These are phyloP conservation scores for Sesia apiformis DNA, from an alignment of 2,888 invertebrate genomes.

Conservation along the genomic window DNA sequence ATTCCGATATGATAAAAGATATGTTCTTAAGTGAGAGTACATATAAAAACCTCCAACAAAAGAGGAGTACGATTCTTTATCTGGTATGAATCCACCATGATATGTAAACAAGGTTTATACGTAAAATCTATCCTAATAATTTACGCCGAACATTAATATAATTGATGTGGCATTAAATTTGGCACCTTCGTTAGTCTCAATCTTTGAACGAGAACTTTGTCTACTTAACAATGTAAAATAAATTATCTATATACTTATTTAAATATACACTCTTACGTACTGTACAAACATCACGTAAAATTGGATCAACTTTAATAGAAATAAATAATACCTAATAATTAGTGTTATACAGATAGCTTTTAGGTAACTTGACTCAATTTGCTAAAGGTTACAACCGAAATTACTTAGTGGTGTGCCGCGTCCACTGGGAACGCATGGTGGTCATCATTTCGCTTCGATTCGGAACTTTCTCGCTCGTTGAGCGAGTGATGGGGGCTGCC, in stretches of 20 bases:
- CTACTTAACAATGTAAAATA: constrained; percentile 8
- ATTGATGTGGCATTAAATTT: constrained; percentile 23
- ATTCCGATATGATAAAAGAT: constrained; percentile 49
- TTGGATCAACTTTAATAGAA: constrained; percentile 9
- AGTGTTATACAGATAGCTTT: constrained; percentile 16
- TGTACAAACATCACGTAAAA: constrained; percentile 17
- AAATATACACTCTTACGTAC: not conserved
- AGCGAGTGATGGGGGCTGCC: constrained; percentile 80
- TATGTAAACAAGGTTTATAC: constrained; percentile 28
- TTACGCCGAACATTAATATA: constrained; percentile 13
- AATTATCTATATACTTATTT: not conserved
- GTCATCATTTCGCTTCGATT: constrained; percentile 90
- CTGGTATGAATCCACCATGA: constrained; percentile 12
- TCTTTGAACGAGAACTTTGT: constrained; percentile 17
- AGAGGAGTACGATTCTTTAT: not conserved
- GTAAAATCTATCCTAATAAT: constrained; percentile 17
- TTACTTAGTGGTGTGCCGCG: constrained; percentile 90
- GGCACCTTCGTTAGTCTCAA: constrained; percentile 34
- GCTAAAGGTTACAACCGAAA: constrained; percentile 7
- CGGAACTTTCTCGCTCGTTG: constrained; percentile 90
- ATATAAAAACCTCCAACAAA: constrained; percentile 7
- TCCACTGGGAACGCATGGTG: constrained; percentile 88
- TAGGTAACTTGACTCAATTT: constrained; percentile 34
- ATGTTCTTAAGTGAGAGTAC: constrained; percentile 19
- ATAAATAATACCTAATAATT: constrained; percentile 2